Evolutionary conservation across 2,113 vertebrate species (phyloP).

Genomic region (Erythrocercus mccallii): DNA sequence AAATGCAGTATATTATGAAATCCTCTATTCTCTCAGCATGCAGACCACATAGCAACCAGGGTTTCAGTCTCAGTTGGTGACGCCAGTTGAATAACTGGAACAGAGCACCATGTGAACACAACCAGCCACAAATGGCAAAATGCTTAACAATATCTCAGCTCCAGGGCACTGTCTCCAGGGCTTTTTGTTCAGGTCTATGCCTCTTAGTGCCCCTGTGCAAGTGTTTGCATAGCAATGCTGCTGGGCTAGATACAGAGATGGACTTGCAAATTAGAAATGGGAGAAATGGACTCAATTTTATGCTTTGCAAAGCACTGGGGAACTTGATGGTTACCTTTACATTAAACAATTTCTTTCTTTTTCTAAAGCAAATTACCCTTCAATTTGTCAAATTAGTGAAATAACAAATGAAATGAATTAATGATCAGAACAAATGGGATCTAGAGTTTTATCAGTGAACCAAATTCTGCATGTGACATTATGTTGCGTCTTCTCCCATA

Average conservation of each 20-base stretch:
- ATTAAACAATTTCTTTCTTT: not conserved
- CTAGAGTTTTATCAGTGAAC: not conserved
- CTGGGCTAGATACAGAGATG: not conserved
- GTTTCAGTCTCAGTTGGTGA: constrained; percentile 36
- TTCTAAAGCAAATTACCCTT: not conserved
- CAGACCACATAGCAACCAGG: constrained; percentile 42
- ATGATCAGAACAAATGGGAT: not conserved
- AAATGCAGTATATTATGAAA: constrained; percentile 49
- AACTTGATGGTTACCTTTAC: not conserved
- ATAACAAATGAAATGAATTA: not conserved
- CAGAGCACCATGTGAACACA: not conserved
- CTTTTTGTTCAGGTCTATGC: constrained; percentile 12
- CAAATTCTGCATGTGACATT: not conserved
- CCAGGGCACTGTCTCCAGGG: not conserved
- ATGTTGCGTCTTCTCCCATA: not conserved
- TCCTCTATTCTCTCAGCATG: constrained; percentile 28
- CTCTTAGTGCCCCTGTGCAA: not conserved
- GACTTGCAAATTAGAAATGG: not conserved
- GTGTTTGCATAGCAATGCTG: not conserved
- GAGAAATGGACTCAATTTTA: not conserved
- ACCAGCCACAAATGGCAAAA: constrained; percentile 55
- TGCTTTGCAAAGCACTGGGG: not conserved
- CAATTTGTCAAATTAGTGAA: not conserved
- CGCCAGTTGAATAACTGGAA: constrained; percentile 46
- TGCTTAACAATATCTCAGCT: constrained; percentile 40